phyloP scores from a whole-genome alignment of 2,797 vertebrate species.

The Sphaeramia orbicularis region DNA sequence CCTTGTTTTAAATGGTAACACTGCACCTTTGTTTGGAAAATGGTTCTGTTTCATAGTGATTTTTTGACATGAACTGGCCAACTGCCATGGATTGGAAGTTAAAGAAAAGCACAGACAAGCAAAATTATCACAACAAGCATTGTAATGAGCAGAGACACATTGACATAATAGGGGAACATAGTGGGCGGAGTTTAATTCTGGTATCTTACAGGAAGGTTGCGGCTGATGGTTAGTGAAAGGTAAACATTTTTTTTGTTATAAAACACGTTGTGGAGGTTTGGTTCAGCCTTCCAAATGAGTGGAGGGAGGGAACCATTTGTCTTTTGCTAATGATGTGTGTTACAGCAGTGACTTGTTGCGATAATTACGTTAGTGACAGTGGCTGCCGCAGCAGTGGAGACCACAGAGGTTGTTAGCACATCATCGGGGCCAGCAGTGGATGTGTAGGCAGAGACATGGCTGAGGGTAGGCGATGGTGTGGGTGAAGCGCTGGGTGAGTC shows the following conservation, averaged over 20 bases:
- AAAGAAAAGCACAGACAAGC: conserved; percentile 46
- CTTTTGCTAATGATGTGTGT: conserved; percentile 59
- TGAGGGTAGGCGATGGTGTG: conserved; percentile 92
- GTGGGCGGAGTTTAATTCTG: conserved; percentile 24
- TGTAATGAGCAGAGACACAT: conserved; percentile 38
- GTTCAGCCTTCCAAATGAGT: conserved; percentile 56
- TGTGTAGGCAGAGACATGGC: conserved; percentile 87
- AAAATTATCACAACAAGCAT: not conserved
- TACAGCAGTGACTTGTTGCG: conserved; percentile 71
- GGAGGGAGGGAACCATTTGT: conserved; percentile 25
- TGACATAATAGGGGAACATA: conserved; percentile 38
- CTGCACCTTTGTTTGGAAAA: conserved; percentile 14
- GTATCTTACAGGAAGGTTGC: conserved; percentile 35
- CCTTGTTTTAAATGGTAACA: not conserved
- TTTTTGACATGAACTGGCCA: conserved; percentile 47
- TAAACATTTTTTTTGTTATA: conserved; percentile 35
- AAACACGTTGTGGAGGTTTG: conserved; percentile 43
- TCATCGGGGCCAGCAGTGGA: conserved; percentile 76
- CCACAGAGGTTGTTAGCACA: conserved; percentile 76
- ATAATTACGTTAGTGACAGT: conserved; percentile 92
- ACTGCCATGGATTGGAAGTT: conserved; percentile 18
- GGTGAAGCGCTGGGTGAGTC: conserved; percentile 87
- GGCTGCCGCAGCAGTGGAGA: conserved; percentile 84
- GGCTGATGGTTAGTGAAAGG: conserved; percentile 65
- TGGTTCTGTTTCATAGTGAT: conserved; percentile 25